Percentiles rank a stretch among this genome's conserved stretches.
phyloP scores from a whole-genome alignment of 2,113 vertebrate genomes.

The Cyphomyrus discorhynchus region DNA sequence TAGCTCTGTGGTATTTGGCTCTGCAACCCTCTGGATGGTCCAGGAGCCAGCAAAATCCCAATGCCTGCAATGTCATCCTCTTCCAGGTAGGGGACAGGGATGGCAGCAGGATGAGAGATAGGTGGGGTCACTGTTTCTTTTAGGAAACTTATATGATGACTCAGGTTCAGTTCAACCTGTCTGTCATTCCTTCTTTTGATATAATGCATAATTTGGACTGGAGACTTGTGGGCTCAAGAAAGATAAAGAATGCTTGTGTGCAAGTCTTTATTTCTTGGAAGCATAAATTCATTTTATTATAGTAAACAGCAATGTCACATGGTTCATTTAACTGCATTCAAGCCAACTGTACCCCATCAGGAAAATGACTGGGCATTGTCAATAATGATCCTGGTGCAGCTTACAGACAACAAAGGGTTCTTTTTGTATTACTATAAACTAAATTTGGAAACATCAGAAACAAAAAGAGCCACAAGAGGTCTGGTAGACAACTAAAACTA shows the following conservation, averaged over 20 bases:
- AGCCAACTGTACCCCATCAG: neutral
- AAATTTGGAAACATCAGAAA: neutral
- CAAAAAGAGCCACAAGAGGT: neutral
- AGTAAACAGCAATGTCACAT: neutral
- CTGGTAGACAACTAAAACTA: neutral
- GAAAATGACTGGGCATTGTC: neutral
- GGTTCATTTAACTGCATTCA: neutral
- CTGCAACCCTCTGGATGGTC: neutral
- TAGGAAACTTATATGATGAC: neutral
- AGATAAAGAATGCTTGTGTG: neutral
- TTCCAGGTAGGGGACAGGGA: neutral
- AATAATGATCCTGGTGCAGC: neutral
- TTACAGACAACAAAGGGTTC: neutral
- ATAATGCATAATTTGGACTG: neutral
- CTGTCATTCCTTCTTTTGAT: neutral
- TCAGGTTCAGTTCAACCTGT: neutral
- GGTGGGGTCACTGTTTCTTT: neutral
- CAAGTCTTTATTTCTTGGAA: neutral
- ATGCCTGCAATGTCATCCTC: neutral
- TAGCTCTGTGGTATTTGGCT: neutral
- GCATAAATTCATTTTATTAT: neutral
- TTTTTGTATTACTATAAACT: neutral
- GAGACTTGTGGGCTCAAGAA: neutral
- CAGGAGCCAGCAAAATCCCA: neutral
- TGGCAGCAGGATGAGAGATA: neutral